Evolutionary conservation across 2,113 vertebrate species (phyloP).

Genomic region (Nanorana parkeri): DNA sequence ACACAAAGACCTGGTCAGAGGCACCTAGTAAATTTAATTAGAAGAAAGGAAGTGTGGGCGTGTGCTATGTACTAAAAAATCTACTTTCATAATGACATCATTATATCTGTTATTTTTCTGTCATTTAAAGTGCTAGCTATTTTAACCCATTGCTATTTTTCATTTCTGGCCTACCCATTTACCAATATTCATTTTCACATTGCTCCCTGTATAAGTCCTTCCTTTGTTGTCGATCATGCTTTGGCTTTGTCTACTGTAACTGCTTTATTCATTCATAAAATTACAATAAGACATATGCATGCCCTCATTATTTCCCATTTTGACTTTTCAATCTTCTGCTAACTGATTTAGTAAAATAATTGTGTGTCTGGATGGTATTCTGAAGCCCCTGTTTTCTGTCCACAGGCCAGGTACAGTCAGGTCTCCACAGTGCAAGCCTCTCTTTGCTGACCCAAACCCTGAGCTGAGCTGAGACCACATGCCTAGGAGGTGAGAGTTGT

Average conservation of each 20-base stretch:
- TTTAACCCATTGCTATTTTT: no score
- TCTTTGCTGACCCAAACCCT: conserved; percentile 57
- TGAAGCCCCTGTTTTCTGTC: conserved; percentile 58
- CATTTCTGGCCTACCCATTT: no score
- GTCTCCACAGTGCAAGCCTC: conserved; percentile 58
- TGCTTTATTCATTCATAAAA: not conserved
- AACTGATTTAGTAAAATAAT: conserved; percentile 25
- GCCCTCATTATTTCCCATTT: conserved; percentile 14
- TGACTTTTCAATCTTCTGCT: conserved; percentile 48
- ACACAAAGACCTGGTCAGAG: no score
- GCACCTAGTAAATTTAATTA: no score
- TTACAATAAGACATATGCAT: not conserved
- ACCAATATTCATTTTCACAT: not conserved
- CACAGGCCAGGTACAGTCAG: conserved; percentile 58
- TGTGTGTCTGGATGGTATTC: conserved; percentile 50
- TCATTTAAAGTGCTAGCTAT: no score
- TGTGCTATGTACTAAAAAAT: no score
- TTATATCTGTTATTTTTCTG: no score
- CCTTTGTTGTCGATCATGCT: not conserved
- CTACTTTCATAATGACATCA: no score
- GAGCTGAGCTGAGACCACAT: conserved; percentile 56
- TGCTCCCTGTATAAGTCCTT: not conserved
- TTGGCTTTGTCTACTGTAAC: not conserved
- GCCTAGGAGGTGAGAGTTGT: conserved; percentile 56
- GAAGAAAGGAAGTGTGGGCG: no score